Evolutionary conservation across 2,113 vertebrate genomes (phyloP), one percentile per base, ranked within the genome.

Genomic region (Myotis yumanensis): DNA sequence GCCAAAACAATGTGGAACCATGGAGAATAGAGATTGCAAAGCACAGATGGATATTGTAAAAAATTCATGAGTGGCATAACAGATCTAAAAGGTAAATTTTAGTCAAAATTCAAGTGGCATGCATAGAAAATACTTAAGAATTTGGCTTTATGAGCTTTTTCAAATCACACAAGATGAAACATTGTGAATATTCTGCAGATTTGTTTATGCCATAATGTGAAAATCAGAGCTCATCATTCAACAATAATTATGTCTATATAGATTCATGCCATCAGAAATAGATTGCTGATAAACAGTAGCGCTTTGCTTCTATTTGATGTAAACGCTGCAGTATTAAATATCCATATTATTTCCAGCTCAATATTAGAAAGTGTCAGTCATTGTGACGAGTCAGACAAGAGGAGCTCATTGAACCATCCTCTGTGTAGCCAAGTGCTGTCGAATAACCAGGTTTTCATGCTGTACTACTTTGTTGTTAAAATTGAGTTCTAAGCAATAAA

Each of bases 41-140:
- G 98, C 98, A 98, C 99, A 99, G 99, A 99, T 99, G 99, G 99
- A 98, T 99, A 98, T 97, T 98, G 98, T 99, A 98, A 99, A 99
- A 99, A 98, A 99, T 99, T 99, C 98, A 99, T 99, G 99, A 99
- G 98, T 98, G 96, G 97, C 96, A 90, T 98, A 98, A 98, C 97
- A 98, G 98, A 99, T 98, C 98, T 99, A 98, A 99, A 98, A 99
- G 98, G 98, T 98, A 98, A 98, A 98, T 98, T 98, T 98, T 98
- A 98, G 98, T 98, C 98, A 98, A 98, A 98, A 98, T 98, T 98
- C 98, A 98, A 98, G 96, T 96, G 97, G 96, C 97, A 98, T 97
- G 86, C 96, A 94, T 92, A 97, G 97, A 89, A 98, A 98, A 98
- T 98, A 92, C 76, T 97, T 97, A 97, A 97, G 97, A 97, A 96